A percentile compares a stretch with the other conserved stretches of the same genome.
phyloP scores from a whole-genome alignment of 2,797 vertebrate species.

The Hapalemur alaotrensis region DNA sequence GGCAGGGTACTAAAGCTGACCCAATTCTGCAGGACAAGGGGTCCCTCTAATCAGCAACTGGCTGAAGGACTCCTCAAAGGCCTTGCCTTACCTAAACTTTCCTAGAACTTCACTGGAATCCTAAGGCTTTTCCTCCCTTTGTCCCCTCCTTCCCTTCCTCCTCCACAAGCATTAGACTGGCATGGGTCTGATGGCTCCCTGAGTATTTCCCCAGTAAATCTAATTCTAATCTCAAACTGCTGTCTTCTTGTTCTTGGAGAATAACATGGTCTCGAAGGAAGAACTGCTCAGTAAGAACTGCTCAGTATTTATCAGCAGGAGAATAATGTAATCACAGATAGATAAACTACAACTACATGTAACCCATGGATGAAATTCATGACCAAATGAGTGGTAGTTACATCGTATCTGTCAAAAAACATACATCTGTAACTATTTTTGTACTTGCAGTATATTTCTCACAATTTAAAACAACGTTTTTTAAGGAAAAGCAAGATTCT shows the following conservation, averaged over 20 bases:
- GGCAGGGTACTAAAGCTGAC: neutral
- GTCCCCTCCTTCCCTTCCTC: neutral
- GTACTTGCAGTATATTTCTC: neutral
- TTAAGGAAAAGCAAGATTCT: neutral
- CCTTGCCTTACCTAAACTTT: neutral
- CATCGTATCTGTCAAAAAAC: neutral
- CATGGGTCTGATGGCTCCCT: neutral
- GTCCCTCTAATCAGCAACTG: neutral
- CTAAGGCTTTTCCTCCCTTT: neutral
- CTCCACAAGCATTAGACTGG: neutral
- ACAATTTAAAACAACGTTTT: neutral
- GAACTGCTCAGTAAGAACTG: neutral
- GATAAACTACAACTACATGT: neutral
- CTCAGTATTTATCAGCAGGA: neutral
- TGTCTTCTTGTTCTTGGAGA: neutral
- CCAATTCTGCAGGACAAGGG: neutral
- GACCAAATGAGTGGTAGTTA: neutral
- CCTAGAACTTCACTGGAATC: neutral
- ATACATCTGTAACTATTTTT: neutral
- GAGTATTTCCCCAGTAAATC: neutral
- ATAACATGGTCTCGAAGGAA: neutral
- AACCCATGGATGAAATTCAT: neutral
- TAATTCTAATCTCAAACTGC: neutral
- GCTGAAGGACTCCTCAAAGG: neutral
- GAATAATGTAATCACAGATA: neutral